Conservation (phyloP, 2,113 vertebrate species). For the Apaloderma vittatum region DNA sequence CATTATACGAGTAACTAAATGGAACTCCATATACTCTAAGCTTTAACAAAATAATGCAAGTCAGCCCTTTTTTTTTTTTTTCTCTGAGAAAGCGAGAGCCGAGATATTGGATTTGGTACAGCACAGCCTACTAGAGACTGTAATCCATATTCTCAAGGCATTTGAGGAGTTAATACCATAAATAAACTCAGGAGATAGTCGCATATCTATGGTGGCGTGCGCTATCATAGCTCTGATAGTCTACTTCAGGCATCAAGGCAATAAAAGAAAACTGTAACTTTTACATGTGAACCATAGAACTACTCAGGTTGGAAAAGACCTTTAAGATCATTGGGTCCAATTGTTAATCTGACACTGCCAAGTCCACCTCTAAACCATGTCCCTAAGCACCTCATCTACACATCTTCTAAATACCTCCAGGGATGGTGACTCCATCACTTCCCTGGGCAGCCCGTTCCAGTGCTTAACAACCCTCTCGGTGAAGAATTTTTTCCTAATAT, state of each 20-base stretch:
- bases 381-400: background rate
- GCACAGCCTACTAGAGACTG: background rate
- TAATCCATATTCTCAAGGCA: background rate
- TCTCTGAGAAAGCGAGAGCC: background rate
- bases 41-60: background rate
- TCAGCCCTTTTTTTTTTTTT: background rate
- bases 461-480: background rate
- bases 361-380: background rate
- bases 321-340: background rate
- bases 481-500: background rate
- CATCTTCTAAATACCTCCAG: background rate
- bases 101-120: background rate
- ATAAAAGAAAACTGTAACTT: slow-evolving; percentile 3
- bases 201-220: background rate
- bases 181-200: background rate
- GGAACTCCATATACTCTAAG: background rate
- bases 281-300: background rate
- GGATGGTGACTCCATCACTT: background rate
- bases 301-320: background rate
- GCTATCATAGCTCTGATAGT: background rate
- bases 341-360: background rate
- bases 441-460: background rate
- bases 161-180: slow-evolving; percentile 4
- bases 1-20: background rate
- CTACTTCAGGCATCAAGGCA: background rate